Evolutionary conservation across 2,113 vertebrate genomes (phyloP).

Genomic region (Danio rerio): DNA sequence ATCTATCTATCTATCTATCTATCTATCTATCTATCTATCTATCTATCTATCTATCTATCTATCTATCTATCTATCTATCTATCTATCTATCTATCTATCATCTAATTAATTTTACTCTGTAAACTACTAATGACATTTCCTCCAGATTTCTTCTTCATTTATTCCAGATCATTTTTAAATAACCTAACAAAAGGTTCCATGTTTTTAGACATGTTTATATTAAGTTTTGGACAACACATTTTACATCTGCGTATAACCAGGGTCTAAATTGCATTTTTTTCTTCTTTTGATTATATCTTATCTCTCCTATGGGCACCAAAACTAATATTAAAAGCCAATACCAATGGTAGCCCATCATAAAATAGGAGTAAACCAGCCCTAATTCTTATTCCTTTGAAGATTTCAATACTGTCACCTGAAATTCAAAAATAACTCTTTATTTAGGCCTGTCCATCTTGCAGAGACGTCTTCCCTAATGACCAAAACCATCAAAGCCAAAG

Average conservation of each 20-base stretch:
- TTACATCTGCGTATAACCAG: background rate
- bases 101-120: too few relatives aligned
- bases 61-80: too few relatives aligned
- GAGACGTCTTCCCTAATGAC: background rate
- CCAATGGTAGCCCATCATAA: background rate
- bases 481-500: constrained; percentile 16
- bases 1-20: too few relatives aligned
- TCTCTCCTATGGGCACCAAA: background rate
- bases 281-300: background rate
- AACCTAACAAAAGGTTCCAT: too few relatives aligned
- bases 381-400: background rate
- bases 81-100: too few relatives aligned
- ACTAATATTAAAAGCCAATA: background rate
- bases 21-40: too few relatives aligned
- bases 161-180: too few relatives aligned
- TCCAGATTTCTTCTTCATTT: too few relatives aligned
- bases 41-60: too few relatives aligned
- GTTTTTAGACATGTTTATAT: too few relatives aligned
- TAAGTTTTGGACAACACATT: too few relatives aligned
- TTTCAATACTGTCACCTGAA: background rate
- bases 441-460: background rate
- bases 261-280: background rate
- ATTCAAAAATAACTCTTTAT: background rate
- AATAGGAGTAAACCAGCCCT: background rate
- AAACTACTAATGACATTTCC: too few relatives aligned